Base-by-base conservation (phyloP, 2,113 vertebrate species). In the Paradoxurus hermaphroditus region DNA sequence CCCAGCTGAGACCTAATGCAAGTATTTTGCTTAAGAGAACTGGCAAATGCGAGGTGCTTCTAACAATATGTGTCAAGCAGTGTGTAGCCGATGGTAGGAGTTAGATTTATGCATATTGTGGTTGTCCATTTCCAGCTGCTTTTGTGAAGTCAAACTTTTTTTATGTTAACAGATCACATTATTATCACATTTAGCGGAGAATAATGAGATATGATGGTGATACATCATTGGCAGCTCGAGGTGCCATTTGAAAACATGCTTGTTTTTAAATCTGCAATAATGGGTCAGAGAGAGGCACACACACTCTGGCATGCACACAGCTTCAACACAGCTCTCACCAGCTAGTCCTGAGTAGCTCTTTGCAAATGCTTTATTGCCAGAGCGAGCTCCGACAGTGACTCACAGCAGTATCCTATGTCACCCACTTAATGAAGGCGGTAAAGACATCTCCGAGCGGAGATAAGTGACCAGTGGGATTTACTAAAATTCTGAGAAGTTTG, bases 141-240 rank as follows among this genome's bases (percentile, higher is more conserved):
- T 98, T 96, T 96, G 81, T 96, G 98, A 98, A 98, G 98, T 97
- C 97, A 98, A 98, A 99, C 98, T 98, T 99, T 98, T 98, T 98
- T 99, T 98, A 98, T 98, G 96, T 97, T 98, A 98, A 98, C 97
- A 98, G 96, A 98, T 97, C 98, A 98, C 98, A 98, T 98, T 98
- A 98, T 97, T 97, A 98, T 97, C 98, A 97, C 97, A 98, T 98
- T 98, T 98, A 98, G 97, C 95, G 46, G 98, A 98, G 97, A 98
- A 98, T 13, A 98, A 98, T 97, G 96, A 96, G 97, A 98, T 97
- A 97, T 95, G 95, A 90, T 95, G 98, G 97, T 97, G 97, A 98
- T 97, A 98, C 68, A 98, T 98, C 98, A 98, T 73, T 98, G 98
- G 97, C 62, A 77, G 83, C 96, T 95, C 94, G 84, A 82, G 98